Percentiles rank a stretch among this genome's conserved stretches.
Conservation (phyloP, 2,888 invertebrate species). For the Drosophila fungiperda region DNA sequence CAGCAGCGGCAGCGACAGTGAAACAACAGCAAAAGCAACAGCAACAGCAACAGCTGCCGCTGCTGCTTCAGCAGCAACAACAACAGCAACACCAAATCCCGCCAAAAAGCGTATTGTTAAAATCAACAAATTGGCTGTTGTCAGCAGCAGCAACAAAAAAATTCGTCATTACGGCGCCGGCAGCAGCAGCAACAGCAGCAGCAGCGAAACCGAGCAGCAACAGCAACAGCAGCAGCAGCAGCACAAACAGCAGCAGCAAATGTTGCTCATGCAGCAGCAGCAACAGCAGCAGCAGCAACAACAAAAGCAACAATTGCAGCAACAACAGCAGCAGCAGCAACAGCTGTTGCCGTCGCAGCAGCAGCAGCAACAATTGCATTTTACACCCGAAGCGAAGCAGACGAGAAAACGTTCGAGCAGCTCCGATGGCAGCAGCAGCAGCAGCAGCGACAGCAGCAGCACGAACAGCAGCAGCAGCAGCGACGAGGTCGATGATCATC, state of each 20-base stretch:
- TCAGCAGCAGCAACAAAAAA: conserved; percentile 42
- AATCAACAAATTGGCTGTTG: conserved; percentile 38
- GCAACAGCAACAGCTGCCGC: conserved; percentile 1
- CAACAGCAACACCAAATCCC: conserved; percentile 23
- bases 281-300: conserved; percentile 44
- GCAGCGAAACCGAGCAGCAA: conserved; percentile 40
- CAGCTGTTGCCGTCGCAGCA: conserved; percentile 24
- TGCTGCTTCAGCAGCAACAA: conserved; percentile 11
- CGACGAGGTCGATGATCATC: conserved; percentile 61
- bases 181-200: conserved; percentile 50
- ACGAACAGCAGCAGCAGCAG: conserved; percentile 70
- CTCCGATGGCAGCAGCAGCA: conserved; percentile 42
- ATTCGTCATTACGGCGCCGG: conserved; percentile 39
- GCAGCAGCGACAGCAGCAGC: conserved; percentile 64
- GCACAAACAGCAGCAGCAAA: conserved; percentile 35
- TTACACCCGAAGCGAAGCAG: conserved; percentile 13
- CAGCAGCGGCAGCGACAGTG: conserved; percentile 27
- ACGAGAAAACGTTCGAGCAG: conserved; percentile 42
- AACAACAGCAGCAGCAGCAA: conserved; percentile 35
- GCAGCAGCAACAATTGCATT: conserved; percentile 44
- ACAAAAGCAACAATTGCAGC: conserved; percentile 35
- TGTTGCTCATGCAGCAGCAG: conserved; percentile 24
- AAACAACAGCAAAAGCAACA: conserved; percentile 11
- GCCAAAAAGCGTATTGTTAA: conserved; percentile 55
- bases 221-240: conserved; percentile 34